Conservation (phyloP, 2,888 invertebrate species). For the Ichneumoninae sp. region DNA sequence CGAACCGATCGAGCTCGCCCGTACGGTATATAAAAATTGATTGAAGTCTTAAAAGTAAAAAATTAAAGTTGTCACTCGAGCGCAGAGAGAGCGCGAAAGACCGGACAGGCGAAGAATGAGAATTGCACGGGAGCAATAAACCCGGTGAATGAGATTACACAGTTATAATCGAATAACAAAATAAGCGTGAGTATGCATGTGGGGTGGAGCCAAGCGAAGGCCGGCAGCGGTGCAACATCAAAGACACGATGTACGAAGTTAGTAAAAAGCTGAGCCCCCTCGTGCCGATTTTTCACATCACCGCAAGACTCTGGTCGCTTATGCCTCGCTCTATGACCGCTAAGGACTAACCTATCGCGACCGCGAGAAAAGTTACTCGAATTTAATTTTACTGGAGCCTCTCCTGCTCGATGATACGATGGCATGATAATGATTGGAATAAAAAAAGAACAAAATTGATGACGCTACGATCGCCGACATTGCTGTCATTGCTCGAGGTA, state of each 20-base stretch:
- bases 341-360: constrained; percentile 2
- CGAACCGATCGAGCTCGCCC: too few relatives aligned
- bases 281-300: constrained; percentile 20
- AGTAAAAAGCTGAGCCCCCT: neutral
- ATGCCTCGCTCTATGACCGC: constrained; percentile 9
- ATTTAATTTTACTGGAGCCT: neutral
- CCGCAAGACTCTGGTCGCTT: neutral
- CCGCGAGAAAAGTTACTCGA: neutral
- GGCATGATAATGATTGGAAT: too few relatives aligned
- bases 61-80: too few relatives aligned
- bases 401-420: neutral
- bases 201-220: constrained; percentile 26
- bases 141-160: constrained; percentile 34
- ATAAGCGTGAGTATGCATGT: constrained; percentile 24
- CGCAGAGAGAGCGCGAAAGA: neutral
- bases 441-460: neutral
- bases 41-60: too few relatives aligned
- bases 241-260: neutral
- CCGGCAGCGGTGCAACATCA: neutral
- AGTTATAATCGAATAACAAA: constrained; percentile 33
- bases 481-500: neutral
- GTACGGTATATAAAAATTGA: too few relatives aligned
- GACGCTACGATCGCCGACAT: neutral
- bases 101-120: neutral
- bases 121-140: constrained; percentile 14